Evolutionary conservation across 2,113 vertebrate genomes (phyloP).

Genomic region (Passer domesticus): DNA sequence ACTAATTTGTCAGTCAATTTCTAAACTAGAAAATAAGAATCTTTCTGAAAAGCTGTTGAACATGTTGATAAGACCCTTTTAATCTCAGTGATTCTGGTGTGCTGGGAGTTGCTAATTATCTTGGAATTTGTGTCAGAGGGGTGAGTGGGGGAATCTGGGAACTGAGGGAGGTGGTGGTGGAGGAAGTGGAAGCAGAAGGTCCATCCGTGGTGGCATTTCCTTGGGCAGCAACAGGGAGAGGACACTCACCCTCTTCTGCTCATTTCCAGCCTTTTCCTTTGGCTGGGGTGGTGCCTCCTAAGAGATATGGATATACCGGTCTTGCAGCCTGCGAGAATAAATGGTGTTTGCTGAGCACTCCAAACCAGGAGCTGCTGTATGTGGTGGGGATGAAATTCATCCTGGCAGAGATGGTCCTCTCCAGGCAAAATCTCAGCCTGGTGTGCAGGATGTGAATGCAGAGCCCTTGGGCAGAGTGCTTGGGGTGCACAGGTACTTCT

Average conservation of each 20-base stretch:
- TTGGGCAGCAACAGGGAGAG: neutral
- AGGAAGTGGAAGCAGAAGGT: neutral
- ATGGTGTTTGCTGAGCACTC: neutral
- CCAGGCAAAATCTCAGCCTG: neutral
- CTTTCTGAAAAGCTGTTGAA: neutral
- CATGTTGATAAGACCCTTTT: neutral
- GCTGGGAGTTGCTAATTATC: neutral
- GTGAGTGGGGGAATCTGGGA: neutral
- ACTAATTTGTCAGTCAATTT: neutral
- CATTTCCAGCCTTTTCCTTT: neutral
- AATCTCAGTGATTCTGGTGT: neutral
- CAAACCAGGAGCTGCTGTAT: neutral
- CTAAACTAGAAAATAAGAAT: neutral
- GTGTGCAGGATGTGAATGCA: neutral
- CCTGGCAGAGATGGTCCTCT: neutral
- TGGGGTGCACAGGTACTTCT: neutral
- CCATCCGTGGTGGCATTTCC: neutral
- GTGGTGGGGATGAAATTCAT: neutral
- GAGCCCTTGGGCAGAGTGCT: neutral
- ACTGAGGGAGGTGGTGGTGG: neutral
- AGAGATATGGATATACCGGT: neutral
- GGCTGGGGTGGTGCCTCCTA: neutral
- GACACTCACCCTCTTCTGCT: neutral
- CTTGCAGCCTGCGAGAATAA: neutral
- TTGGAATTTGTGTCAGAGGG: neutral